Percentiles rank a stretch among this genome's conserved stretches.
phyloP scores from a whole-genome alignment of 1,140 invertebrate species.

The Pseudomyrmex sp. region DNA sequence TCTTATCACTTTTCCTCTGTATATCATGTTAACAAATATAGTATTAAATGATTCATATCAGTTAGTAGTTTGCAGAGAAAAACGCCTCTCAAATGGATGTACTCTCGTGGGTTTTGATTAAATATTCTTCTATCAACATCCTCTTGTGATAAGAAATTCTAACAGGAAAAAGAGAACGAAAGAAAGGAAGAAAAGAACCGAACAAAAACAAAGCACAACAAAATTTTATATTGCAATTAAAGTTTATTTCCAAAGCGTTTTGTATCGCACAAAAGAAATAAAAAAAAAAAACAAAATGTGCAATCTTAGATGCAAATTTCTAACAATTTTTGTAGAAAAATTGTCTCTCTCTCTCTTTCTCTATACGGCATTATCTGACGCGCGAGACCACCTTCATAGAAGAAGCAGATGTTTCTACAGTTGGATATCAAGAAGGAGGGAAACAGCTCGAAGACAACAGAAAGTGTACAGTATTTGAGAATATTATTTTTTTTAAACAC shows the following conservation, averaged over 20 bases:
- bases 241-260: background rate
- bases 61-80: constrained; percentile 23
- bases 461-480: constrained; percentile 2
- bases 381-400: constrained; percentile 42
- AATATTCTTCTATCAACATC: constrained; percentile 72
- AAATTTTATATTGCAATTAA: background rate
- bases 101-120: constrained; percentile 61
- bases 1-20: background rate
- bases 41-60: background rate
- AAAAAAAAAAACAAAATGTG: background rate
- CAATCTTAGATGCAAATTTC: background rate
- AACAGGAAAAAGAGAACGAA: constrained; percentile 29
- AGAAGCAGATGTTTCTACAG: constrained; percentile 58
- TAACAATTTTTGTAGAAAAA: background rate
- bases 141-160: constrained; percentile 64
- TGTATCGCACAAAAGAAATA: background rate
- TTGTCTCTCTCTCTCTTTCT: background rate
- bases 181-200: constrained; percentile 10
- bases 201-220: background rate
- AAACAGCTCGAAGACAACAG: constrained; percentile 21
- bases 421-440: background rate
- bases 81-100: constrained; percentile 14
- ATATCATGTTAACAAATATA: constrained; percentile 6
- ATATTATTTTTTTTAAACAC: background rate
- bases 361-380: constrained; percentile 55